phyloP scores from a whole-genome alignment of 2,797 vertebrate species.

The Myoxocephalus aenaeus region DNA sequence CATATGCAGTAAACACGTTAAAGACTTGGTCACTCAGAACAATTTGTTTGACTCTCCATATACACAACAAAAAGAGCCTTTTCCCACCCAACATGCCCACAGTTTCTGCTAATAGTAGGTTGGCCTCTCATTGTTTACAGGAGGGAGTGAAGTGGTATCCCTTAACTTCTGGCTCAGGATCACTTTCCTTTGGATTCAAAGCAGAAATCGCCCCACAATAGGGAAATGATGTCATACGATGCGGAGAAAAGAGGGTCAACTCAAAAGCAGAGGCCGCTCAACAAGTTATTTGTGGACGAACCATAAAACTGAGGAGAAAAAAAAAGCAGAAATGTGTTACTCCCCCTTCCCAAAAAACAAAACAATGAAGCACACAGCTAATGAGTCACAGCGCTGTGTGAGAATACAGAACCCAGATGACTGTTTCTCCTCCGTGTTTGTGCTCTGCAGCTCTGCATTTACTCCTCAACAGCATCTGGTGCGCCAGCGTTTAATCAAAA shows the following conservation, averaged over 20 bases:
- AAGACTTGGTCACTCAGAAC: slow-evolving; percentile 24
- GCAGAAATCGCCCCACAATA: slow-evolving; percentile 44
- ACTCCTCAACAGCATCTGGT: slow-evolving; percentile 37
- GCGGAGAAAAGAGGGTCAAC: slow-evolving; percentile 21
- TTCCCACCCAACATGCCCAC: slow-evolving; percentile 23
- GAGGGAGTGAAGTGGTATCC: slow-evolving; percentile 44
- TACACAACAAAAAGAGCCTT: slow-evolving; percentile 27
- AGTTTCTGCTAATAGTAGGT: slow-evolving; percentile 22
- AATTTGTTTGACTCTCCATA: slow-evolving; percentile 47
- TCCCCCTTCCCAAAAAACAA: slow-evolving; percentile 8
- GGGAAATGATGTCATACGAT: slow-evolving; percentile 59
- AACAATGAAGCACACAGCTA: slow-evolving; percentile 48
- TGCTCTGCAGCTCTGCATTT: slow-evolving; percentile 23
- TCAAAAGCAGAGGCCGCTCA: slow-evolving; percentile 41
- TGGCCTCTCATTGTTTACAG: slow-evolving; percentile 65
- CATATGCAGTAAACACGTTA: slow-evolving; percentile 39
- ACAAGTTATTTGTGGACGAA: slow-evolving; percentile 65
- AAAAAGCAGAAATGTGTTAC: slow-evolving; percentile 42
- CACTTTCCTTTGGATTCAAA: slow-evolving; percentile 57
- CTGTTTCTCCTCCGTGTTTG: slow-evolving; percentile 39
- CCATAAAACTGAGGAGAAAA: slow-evolving; percentile 40
- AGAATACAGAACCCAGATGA: slow-evolving; percentile 60
- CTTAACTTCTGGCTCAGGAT: slow-evolving; percentile 54
- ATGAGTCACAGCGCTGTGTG: slow-evolving; percentile 55
- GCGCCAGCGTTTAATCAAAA: slow-evolving; percentile 30